Evolutionary conservation across 1,140 invertebrate genomes (phyloP), one percentile per base, ranked within the genome.

Genomic region (Gyrodactylus bullatarudis): DNA sequence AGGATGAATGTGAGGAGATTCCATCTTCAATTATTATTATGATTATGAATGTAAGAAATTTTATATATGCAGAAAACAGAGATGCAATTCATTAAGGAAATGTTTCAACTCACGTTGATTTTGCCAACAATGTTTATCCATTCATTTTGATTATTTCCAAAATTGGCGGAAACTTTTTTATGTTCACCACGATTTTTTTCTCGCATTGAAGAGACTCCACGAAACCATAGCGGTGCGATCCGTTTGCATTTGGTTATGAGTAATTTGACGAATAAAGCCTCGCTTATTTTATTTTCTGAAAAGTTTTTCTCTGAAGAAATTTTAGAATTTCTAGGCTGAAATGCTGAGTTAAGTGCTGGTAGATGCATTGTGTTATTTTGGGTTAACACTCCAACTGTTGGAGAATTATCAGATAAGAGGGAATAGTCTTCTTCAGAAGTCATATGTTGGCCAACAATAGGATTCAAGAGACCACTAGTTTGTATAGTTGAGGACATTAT

Each of bases 181-280:
- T 71, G 70, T 24, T 71, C 70, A n/a, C 24, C 70, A 23, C 70
- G 21, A 23, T 24, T 71, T 26, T 71, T 71, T 19, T 71, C 70
- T 71, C 70, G 21, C 70, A 71, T 71, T 71, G 70, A 71, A 26
- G 70, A 71, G 24, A 71, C 70, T 2, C 70, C 70, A 20, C 24
- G 21, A 71, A 71, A 71, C 70, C 70, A 71, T 20, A 71, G 70
- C 21, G 70, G 70, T 23, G 70, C 70, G 20, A 71, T 23, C 16
- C 70, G 21, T 26, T 71, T 71, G 26, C 70, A 71, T 1, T 26
- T n/a, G 1, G 70, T 21, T 24, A 71, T 23, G 1, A 71, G 24
- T 23, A 21, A 71, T 25, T 24, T 21, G n/a, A 71, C 70, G 24
- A 71, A 71, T 25, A 71, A 24, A 23, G 70, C 70, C 24, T 71